Base-by-base conservation (phyloP, 2,888 invertebrate genomes). In the Caenorhabditis doughertyi region DNA sequence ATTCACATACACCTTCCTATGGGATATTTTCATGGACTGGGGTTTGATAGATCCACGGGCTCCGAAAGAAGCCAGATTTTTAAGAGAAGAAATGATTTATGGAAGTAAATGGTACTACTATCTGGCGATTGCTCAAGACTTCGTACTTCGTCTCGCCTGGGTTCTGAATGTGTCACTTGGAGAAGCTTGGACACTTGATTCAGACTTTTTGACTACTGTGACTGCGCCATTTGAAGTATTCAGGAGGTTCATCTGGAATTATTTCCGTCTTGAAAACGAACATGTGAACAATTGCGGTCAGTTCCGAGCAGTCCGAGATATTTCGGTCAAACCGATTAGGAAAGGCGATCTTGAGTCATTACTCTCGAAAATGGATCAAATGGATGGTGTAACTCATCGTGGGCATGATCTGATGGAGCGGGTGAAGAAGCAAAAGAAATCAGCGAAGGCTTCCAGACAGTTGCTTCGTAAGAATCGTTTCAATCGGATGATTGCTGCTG, bases 21-120 rank as follows among this genome's bases (percentile, higher is more conserved):
- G 99, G 98, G 98, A 99, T 92, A 95, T 98, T 42, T 96, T 96
- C 93, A 96, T 99, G 96, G 99, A 99, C 94, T 99, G 99, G 99
- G 91, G 91, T 64, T 79, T 91, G 49, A 89, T 91, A 91, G 97
- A 97, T 92, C 94, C 95, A 73, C 95, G 95, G 87, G 95, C 97
- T 0, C 96, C 96, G 0, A 97, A 86, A 47, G 97, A 93, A 96
- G 97, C 93, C 95, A 94, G 92, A 95, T 89, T 91, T 49, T 82
- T 92, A 49, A 81, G 92, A n/a, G 91, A 92, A 79, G 92, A 92
- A 71, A 91, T 91, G 89, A 91, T 92, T 80, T 92, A 92, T 73
- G 89, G 89, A n/a, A 88, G 85, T 64, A 90, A 89, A 68, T 90
- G 88, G 89, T 97, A 96, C 92, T 97, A 97, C 92, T 99, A 99